A percentile compares a stretch with the other conserved stretches of the same genome.
Evolutionary conservation across 2,113 vertebrate species (phyloP).

Genomic region (Megaleporinus macrocephalus): DNA sequence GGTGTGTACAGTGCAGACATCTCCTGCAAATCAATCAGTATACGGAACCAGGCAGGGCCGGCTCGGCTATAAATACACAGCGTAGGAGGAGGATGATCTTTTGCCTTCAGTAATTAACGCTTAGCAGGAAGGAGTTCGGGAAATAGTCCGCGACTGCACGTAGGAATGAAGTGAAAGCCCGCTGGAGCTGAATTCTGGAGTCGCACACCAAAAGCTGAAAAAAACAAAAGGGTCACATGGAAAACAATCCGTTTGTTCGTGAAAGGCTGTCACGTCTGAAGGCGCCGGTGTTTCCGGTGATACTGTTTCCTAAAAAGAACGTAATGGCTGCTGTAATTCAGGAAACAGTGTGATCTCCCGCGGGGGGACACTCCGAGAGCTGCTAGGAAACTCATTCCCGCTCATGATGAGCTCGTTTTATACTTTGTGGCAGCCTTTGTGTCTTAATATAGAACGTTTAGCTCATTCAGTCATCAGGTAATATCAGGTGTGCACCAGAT

Average conservation of each 20-base stretch:
- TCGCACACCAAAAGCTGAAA: not conserved
- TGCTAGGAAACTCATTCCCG: not conserved
- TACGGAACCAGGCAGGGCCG: not conserved
- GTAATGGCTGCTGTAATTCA: not conserved
- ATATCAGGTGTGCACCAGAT: too few species aligned
- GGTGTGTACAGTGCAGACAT: not conserved
- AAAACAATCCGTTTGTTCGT: not conserved
- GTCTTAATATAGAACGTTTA: too few species aligned
- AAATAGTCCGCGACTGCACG: not conserved
- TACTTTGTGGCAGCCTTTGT: not conserved
- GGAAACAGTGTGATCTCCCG: not conserved
- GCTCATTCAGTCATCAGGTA: too few species aligned
- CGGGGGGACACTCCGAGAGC: too few species aligned
- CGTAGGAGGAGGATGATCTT: not conserved
- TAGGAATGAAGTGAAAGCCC: not conserved
- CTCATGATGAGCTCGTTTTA: not conserved
- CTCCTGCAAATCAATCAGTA: not conserved
- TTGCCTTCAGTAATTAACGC: not conserved
- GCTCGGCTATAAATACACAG: not conserved
- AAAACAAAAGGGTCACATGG: not conserved
- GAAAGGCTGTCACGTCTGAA: not conserved
- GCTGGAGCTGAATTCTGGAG: not conserved
- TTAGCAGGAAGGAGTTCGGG: not conserved
- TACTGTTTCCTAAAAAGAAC: not conserved
- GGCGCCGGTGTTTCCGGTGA: slow-evolving; percentile 9